Base-by-base conservation (phyloP, 2,888 invertebrate species). In the Agriopis aurantiaria region DNA sequence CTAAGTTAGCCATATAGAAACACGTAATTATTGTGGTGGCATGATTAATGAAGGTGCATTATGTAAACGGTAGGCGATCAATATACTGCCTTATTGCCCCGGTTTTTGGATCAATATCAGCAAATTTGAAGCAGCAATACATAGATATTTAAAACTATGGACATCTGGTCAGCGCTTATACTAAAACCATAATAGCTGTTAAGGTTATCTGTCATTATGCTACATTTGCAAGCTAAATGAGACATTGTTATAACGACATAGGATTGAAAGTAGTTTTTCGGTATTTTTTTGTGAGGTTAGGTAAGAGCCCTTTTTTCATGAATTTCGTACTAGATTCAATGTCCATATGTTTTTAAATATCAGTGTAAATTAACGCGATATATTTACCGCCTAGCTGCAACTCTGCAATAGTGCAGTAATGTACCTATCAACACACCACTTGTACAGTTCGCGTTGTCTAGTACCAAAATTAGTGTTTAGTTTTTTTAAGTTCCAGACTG, bases 401-500 rank as follows among this genome's bases (percentile, higher is more conserved):
- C 74, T 82, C 17, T 23, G 17, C 17, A 23, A 23, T 23, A 23
- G 2, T 1, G 17, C 17, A 23, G 77, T 79, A 80, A 76, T 80
- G 82, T 85, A 81, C 72, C 75, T 68, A 56, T 65, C 82, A 80
- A 78, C 81, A 78, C 80, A 81, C 81, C 77, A 81, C 78, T 74
- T 82, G 85, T 84, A 84, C 86, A 80, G 80, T 84, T 82, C 79
- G 81, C 82, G 85, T 86, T 87, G 84, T 71, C 85, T 83, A 86
- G 88, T 92, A 93, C 92, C 93, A 93, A 91, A 91, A 90, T 85
- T 91, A 92, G 91, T 84, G 77, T 89, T 88, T 92, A 92, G 88
- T 91, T 91, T 86, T 64, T 88, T 91, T 94, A 94, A 93, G 93
- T 94, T 93, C 88, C 93, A 88, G 93, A 94, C 93, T 94, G 93